Evolutionary conservation across 2,888 invertebrate species (phyloP).

Genomic region (Napeogenes inachia): DNA sequence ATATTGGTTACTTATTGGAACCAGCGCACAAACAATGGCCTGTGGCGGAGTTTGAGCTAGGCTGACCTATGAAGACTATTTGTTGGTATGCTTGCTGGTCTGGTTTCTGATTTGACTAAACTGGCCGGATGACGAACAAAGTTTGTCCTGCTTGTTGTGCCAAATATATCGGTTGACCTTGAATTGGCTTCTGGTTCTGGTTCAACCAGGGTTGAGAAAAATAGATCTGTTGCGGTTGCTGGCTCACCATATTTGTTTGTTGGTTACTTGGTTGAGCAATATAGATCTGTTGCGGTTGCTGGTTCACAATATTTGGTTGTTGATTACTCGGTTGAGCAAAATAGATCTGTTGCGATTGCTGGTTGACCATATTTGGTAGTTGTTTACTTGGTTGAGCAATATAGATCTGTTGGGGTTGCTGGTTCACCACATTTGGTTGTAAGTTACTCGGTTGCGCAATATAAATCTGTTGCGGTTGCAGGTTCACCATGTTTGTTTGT

Average conservation of each 20-base stretch:
- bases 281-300: no score
- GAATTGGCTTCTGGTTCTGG: conserved; percentile 21
- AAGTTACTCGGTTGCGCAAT: no score
- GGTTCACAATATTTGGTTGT: no score
- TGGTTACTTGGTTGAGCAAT: no score
- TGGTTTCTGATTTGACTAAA: conserved; percentile 23
- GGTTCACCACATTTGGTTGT: background rate
- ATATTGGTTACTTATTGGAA: conserved; percentile 35
- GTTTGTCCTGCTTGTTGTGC: conserved; percentile 23
- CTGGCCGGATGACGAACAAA: conserved; percentile 21
- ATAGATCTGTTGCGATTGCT: conserved; percentile 20
- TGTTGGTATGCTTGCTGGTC: conserved; percentile 20
- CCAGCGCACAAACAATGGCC: conserved; percentile 36
- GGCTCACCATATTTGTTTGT: background rate
- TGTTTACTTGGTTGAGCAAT: conserved; percentile 26
- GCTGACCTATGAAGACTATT: conserved; percentile 21
- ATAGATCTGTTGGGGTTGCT: conserved; percentile 23
- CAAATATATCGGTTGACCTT: conserved; percentile 19
- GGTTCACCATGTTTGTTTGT: no score
- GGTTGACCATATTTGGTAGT: conserved; percentile 16
- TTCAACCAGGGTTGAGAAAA: conserved; percentile 24
- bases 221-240: conserved; percentile 23
- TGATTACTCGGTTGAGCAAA: background rate
- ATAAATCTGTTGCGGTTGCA: no score
- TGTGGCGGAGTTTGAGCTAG: conserved; percentile 14